Conservation (phyloP, 2,888 invertebrate genomes). For the Sarcophaga variegata region DNA sequence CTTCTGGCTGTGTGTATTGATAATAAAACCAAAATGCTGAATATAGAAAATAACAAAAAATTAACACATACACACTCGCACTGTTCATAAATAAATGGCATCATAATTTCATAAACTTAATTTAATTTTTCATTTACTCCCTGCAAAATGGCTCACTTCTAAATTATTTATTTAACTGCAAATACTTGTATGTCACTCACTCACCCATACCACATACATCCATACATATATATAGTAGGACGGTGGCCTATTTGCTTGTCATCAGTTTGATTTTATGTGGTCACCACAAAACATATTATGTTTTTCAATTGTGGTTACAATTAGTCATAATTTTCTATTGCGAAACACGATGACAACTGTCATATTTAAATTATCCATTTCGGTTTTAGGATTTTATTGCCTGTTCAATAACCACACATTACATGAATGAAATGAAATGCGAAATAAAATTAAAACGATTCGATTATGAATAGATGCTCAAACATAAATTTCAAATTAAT, state of each 20-base stretch:
- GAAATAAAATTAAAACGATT: conserved; percentile 6
- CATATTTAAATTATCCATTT: conserved; percentile 37
- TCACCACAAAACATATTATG: conserved; percentile 7
- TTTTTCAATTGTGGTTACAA: conserved; percentile 48
- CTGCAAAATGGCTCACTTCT: background rate
- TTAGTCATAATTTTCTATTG: conserved; percentile 41
- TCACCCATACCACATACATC: background rate
- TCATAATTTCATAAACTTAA: background rate
- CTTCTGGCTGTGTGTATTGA: background rate
- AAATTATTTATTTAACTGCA: background rate
- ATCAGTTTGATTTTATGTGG: background rate
- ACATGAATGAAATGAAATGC: conserved; percentile 8
- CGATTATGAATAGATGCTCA: conserved; percentile 3
- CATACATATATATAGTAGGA: background rate
- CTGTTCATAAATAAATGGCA: background rate
- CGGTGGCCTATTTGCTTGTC: background rate
- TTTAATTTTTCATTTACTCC: background rate
- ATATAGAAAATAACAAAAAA: no score
- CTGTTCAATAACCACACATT: conserved; percentile 20
- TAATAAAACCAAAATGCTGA: conserved; percentile 27
- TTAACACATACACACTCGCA: no score
- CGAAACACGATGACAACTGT: conserved; percentile 38
- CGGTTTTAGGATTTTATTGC: conserved; percentile 23
- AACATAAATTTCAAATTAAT: conserved; percentile 24
- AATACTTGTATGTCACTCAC: background rate